Base-by-base conservation (phyloP, 2,888 invertebrate species). In the Oligia latruncula region DNA sequence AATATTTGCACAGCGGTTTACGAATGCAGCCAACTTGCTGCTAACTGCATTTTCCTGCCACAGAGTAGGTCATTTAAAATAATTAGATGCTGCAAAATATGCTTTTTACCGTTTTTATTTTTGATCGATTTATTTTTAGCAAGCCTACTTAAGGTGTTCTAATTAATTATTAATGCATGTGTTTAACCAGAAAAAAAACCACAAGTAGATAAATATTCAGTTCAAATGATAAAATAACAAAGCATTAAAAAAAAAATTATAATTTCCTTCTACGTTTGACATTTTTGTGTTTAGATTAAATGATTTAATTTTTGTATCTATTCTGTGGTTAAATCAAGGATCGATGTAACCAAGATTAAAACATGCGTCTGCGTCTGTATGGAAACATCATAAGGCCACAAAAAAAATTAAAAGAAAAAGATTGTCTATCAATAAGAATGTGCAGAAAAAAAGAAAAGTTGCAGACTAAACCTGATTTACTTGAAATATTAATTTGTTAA, bases 1-100 rank as follows among this genome's bases (percentile, higher is more conserved):
- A 92, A 92, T 93, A 93, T 92, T 92, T 90, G 87, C 67, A 23
- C 83, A 86, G 83, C 67, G 81, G 81, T 87, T 86, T 88, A 81
- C 85, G 74, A 87, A 88, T 88, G 90, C 87, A 87, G 79, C 83
- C 68, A 74, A 82, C 83, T 87, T 80, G 78, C 80, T 79, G 82
- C 73, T 88, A 79, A 84, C 86, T 89, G 87, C 88, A 84, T 81
- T 84, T 85, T 55, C 77, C 67, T 66, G 74, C 64, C 87, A 88
- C 60, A 84, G 81, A 87, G 68, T 67, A 77, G 29, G 0, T 0
- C 13, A 11, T 4, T 0, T 62, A 49, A 9, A 40, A 11, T 17
- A 74, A n/a, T 40, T 9, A 40, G n/a, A 55, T 58, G 15, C 40
- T 71, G 72, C 4, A 1, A 72, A 29, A 62, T 43, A 62, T 6